Base-by-base conservation (phyloP, 2,888 invertebrate species). In the Acanthoscelides obtectus region DNA sequence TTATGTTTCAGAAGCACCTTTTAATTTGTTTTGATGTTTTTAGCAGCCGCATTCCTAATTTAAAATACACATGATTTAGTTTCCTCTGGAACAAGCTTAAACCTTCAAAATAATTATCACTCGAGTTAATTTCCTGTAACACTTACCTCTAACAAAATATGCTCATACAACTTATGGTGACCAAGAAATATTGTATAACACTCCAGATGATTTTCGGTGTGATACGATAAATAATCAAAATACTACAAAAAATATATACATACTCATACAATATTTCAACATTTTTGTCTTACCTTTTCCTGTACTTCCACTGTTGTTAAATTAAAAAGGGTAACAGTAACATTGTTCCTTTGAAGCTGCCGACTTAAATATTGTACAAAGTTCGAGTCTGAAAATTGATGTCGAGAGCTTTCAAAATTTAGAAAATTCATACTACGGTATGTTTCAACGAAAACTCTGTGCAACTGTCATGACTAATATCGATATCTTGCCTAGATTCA, bases 101-200 rank as follows among this genome's bases (percentile, higher is more conserved):
- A n/a, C n/a, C n/a, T n/a, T n/a, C n/a, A n/a, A n/a, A n/a, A n/a
- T n/a, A n/a, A n/a, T n/a, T n/a, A n/a, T n/a, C n/a, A n/a, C n/a
- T n/a, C n/a, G n/a, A n/a, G n/a, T 69, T 4, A 66, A 17, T 67
- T 22, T 20, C 63, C 67, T 27, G 22, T 1, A 27, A 21, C 73
- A 73, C 77, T 81, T 84, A 90, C 90, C 87, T 89, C 88, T 68
- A 83, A 79, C 20, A 90, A 79, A 70, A 90, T 83, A 74, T 86
- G 86, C 81, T 90, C 90, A 74, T 89, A 89, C 77, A 89, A 86
- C 70, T 83, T 82, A 3, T 87, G 87, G 67, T 87, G 86, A 70
- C 89, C 88, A 21, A 90, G 85, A 77, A 90, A 88, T 4, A 90
- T 78, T 64, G 87, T 89, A 3, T 86, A 87, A 8, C 87, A 80